Evolutionary conservation across 2,797 vertebrate genomes (phyloP).

Genomic region (Schizothorax lantsangensis): DNA sequence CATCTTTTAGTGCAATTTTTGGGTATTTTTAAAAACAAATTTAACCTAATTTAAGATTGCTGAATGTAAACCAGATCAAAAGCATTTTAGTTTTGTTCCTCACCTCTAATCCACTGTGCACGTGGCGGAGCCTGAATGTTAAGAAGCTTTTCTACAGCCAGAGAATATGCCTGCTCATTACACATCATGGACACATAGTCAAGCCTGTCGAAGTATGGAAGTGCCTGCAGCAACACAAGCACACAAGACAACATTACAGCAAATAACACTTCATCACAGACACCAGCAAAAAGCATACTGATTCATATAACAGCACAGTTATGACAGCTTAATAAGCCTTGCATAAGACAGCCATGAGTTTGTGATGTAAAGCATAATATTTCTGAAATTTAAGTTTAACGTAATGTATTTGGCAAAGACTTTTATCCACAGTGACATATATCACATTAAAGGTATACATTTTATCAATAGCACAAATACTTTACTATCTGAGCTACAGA

Average conservation of each 20-base stretch:
- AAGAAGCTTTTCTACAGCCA: conserved; percentile 93
- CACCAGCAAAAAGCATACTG: not conserved
- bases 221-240: conserved; percentile 76
- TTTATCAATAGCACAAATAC: not conserved
- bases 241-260: conserved; percentile 27
- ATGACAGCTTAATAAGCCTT: not conserved
- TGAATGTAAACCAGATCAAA: not conserved
- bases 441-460: not conserved
- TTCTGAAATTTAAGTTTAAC: not conserved
- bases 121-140: conserved; percentile 88
- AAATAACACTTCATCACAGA: not conserved
- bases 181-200: conserved; percentile 99
- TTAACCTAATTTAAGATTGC: not conserved
- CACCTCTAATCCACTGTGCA: conserved; percentile 96
- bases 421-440: not conserved
- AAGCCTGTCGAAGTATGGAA: conserved; percentile 95
- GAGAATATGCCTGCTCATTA: conserved; percentile 90
- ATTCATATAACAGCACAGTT: not conserved
- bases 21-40: not conserved
- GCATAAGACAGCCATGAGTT: not conserved
- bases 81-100: not conserved
- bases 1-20: not conserved
- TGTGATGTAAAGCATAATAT: not conserved
- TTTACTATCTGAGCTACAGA: not conserved
- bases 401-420: not conserved